Percentiles rank a stretch among this genome's conserved stretches.
Evolutionary conservation across 2,888 invertebrate genomes (phyloP).

Genomic region (Cheilosia soror): DNA sequence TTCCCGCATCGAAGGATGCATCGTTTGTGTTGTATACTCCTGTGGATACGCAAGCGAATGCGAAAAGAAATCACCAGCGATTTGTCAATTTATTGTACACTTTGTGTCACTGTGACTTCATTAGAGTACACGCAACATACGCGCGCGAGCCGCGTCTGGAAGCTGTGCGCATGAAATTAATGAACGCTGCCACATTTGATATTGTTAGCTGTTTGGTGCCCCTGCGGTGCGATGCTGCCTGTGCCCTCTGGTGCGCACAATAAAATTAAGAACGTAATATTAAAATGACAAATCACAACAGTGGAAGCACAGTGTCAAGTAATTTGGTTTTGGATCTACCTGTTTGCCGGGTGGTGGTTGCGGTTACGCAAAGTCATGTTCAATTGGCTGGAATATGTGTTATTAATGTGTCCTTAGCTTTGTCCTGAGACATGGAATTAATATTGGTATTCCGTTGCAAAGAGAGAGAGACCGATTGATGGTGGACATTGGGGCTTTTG

Average conservation of each 20-base stretch:
- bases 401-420: slow-evolving; percentile 81
- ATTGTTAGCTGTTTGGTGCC: slow-evolving; percentile 74
- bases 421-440: slow-evolving; percentile 82
- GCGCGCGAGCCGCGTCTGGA: slow-evolving; percentile 13
- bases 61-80: slow-evolving; percentile 63
- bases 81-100: slow-evolving; percentile 74
- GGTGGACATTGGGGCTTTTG: slow-evolving; percentile 20
- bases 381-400: slow-evolving; percentile 71
- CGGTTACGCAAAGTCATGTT: slow-evolving; percentile 63
- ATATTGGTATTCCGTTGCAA: slow-evolving; percentile 76
- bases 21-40: background rate
- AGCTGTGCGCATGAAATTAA: slow-evolving; percentile 78
- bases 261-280: slow-evolving; percentile 74
- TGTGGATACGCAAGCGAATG: slow-evolving; percentile 38
- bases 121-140: slow-evolving; percentile 61
- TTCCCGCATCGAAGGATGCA: slow-evolving; percentile 34
- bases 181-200: slow-evolving; percentile 80
- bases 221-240: slow-evolving; percentile 67
- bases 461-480: background rate
- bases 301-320: slow-evolving; percentile 73
- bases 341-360: slow-evolving; percentile 52
- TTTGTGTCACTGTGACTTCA: slow-evolving; percentile 75
- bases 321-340: slow-evolving; percentile 71
- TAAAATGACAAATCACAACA: slow-evolving; percentile 75
- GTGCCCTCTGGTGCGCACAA: slow-evolving; percentile 49